Conservation (phyloP, 2,888 invertebrate genomes). For the Oxytorus armatus region DNA sequence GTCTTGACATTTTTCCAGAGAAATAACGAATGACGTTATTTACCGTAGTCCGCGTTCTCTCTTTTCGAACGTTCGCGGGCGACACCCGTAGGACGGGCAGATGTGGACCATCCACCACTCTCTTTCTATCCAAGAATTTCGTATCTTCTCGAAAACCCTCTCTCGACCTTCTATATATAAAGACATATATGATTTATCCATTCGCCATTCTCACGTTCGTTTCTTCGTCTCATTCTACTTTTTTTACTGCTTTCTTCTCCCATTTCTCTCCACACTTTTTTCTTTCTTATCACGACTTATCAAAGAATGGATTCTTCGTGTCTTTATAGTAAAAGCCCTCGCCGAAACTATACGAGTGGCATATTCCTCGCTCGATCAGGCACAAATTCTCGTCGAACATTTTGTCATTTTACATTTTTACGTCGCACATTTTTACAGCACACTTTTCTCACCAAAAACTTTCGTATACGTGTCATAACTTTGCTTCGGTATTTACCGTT, state of each 20-base stretch:
- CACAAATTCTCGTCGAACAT: background rate
- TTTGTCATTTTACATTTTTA: constrained; percentile 7
- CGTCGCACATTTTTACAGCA: constrained; percentile 1
- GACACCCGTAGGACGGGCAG: constrained; percentile 19
- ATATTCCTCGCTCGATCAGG: constrained; percentile 2
- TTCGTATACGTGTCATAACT: too few relatives aligned
- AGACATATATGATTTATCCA: constrained; percentile 40
- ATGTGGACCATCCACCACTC: constrained; percentile 16
- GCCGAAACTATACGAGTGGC: background rate
- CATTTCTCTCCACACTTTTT: background rate
- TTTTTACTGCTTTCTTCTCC: constrained; percentile 8
- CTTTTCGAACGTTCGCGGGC: constrained; percentile 35
- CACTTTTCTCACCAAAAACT: too few relatives aligned
- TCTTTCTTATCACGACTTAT: constrained; percentile 24
- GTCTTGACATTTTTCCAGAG: constrained; percentile 78
- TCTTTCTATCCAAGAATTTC: constrained; percentile 28
- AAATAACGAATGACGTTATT: constrained; percentile 73
- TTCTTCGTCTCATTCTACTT: constrained; percentile 15
- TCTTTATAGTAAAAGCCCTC: background rate
- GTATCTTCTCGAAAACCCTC: constrained; percentile 18
- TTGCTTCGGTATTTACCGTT: too few relatives aligned
- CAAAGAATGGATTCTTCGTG: constrained; percentile 26
- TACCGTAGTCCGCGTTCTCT: constrained; percentile 48
- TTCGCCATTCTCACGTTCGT: constrained; percentile 25
- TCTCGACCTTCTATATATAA: background rate